phyloP scores from a whole-genome alignment of 2,888 invertebrate species.

The Drosophila mimetica region DNA sequence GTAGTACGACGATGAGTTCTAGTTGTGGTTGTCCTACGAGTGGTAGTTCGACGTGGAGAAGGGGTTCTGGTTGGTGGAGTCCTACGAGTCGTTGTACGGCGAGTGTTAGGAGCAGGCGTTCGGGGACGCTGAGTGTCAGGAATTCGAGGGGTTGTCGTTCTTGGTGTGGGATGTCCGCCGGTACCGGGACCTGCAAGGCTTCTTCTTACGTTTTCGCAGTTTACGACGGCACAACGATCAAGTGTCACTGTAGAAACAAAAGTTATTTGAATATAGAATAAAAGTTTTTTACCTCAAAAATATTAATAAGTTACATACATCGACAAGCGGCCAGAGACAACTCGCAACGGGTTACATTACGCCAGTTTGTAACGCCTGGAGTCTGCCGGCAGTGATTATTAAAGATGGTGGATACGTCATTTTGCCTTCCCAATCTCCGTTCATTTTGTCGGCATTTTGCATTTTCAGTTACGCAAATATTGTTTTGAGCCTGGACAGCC shows the following conservation, averaged over 20 bases:
- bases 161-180: neutral
- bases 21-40: neutral
- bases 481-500: conserved; percentile 30
- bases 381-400: conserved; percentile 48
- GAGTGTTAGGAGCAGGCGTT: neutral
- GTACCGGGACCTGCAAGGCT: neutral
- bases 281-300: neutral
- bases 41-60: neutral
- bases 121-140: no score
- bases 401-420: conserved; percentile 38
- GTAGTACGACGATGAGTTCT: neutral
- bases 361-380: conserved; percentile 39
- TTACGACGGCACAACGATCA: conserved; percentile 34
- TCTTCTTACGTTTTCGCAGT: conserved; percentile 33
- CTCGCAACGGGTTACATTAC: conserved; percentile 54
- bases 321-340: conserved; percentile 45
- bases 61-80: neutral
- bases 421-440: conserved; percentile 20
- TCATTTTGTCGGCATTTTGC: conserved; percentile 25
- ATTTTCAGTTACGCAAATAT: conserved; percentile 27
- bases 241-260: conserved; percentile 47
- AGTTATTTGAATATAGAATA: neutral
- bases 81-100: neutral
- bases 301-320: conserved; percentile 46
- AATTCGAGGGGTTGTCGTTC: neutral